Evolutionary conservation across 2,113 vertebrate species (phyloP), one percentile per base, ranked within the genome.

Genomic region (Dascyllus trimaculatus): DNA sequence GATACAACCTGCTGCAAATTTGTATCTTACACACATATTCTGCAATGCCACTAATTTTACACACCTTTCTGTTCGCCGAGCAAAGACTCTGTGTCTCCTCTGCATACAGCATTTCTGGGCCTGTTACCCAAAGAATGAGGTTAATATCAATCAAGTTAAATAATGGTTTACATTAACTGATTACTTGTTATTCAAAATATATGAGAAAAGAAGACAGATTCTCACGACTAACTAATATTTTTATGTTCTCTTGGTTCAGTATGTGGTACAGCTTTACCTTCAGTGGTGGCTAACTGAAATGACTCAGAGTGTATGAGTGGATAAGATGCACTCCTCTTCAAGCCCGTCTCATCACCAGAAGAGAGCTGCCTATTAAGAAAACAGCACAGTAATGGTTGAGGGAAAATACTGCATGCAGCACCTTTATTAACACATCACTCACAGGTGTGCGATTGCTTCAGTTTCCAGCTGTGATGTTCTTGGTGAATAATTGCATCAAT

Each of bases 261-360:
- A 5, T 22, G n/a, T 18, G 24, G 19, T 11, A 19, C 11, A 18
- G 4, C 51, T 76, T 24, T 94, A 97, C 98, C 96, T 96, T 97
- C 95, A 91, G 94, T 88, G 60, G 93, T 87, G 84, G 93, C 91
- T 45, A 97, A 92, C 79, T 98, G 97, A 71, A 97, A 93, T 63
- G 96, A 96, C 72, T 96, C 96, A 0, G 97, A 96, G 85, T 96
- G 95, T 71, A 98, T 95, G 69, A 97, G 95, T 1, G 98, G 98
- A 82, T 96, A 97, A 40, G 98, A 98, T 2, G 96, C 96, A 88
- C 97, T 96, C 89, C 97, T 95, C 92, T 97, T 97, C 91, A 97
- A 93, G 92, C 94, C 95, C 90, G 94, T 91, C 73, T 97, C 96
- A 74, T 97, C 96, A 72, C 96, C 96, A 59, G 94, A 96, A 40